Conservation (phyloP, 2,888 invertebrate genomes). For the Napeogenes inachia region DNA sequence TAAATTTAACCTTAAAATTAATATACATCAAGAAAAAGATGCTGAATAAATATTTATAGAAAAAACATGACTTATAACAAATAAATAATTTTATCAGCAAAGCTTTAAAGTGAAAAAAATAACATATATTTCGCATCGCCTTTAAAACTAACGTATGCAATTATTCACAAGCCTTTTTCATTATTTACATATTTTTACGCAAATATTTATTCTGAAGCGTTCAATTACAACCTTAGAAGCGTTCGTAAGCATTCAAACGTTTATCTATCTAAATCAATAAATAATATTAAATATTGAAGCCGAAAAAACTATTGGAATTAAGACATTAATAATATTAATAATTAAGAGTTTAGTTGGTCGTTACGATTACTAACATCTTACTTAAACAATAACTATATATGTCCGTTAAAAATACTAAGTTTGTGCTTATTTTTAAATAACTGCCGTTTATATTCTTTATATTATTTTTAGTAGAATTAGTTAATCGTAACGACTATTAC, state of each 20-base stretch:
- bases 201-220: constrained; percentile 25
- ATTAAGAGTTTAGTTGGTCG: too few relatives aligned
- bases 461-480: background rate
- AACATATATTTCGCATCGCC: constrained; percentile 30
- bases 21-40: constrained; percentile 10
- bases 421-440: background rate
- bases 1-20: constrained; percentile 19
- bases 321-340: background rate
- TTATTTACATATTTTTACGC: constrained; percentile 20
- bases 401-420: too few relatives aligned
- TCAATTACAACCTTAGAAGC: constrained; percentile 28
- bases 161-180: constrained; percentile 62
- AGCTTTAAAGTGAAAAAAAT: constrained; percentile 23
- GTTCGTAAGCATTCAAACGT: constrained; percentile 15
- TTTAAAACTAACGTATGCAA: constrained; percentile 45
- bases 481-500: constrained; percentile 7
- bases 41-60: constrained; percentile 19
- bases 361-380: constrained; percentile 1
- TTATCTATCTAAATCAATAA: constrained; percentile 5
- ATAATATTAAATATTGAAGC: background rate
- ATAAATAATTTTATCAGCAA: constrained; percentile 28
- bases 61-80: constrained; percentile 18
- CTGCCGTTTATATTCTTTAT: background rate
- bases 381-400: background rate
- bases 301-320: background rate